phyloP scores from a whole-genome alignment of 2,888 invertebrate genomes.

The Scaptomyza cyrtandrae region DNA sequence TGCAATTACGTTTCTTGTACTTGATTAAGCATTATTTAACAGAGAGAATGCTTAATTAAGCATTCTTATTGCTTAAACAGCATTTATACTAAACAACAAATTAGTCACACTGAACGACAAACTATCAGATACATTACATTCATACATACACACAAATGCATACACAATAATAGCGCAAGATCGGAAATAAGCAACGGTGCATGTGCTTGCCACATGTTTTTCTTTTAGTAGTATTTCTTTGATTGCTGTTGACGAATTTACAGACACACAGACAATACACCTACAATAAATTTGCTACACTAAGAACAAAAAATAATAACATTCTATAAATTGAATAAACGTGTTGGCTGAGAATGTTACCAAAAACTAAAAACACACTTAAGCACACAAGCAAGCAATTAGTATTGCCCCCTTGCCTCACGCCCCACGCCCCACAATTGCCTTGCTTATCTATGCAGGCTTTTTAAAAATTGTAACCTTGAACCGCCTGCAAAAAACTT shows the following conservation, averaged over 20 bases:
- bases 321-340: conserved; percentile 2
- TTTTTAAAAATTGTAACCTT: conserved; percentile 60
- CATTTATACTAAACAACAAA: conserved; percentile 9
- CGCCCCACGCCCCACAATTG: not conserved
- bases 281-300: not conserved
- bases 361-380: conserved; percentile 22
- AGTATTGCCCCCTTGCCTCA: conserved; percentile 1
- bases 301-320: too few species aligned
- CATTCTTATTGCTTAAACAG: too few species aligned
- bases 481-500: conserved; percentile 77
- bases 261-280: conserved; percentile 9
- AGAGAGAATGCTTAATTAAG: too few species aligned
- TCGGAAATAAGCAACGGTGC: conserved; percentile 22
- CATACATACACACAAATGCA: not conserved
- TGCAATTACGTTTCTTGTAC: conserved; percentile 10
- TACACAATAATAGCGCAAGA: conserved; percentile 7
- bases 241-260: conserved; percentile 58
- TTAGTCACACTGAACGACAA: conserved; percentile 16
- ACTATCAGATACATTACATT: conserved; percentile 33
- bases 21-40: not conserved
- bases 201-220: conserved; percentile 48
- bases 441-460: not conserved
- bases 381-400: conserved; percentile 49
- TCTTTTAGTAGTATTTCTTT: conserved; percentile 33
- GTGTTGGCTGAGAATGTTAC: conserved; percentile 50